A percentile compares a stretch with the other conserved stretches of the same genome.
Evolutionary conservation across 2,888 invertebrate genomes (phyloP).

Genomic region (Synanthedon vespiformis): DNA sequence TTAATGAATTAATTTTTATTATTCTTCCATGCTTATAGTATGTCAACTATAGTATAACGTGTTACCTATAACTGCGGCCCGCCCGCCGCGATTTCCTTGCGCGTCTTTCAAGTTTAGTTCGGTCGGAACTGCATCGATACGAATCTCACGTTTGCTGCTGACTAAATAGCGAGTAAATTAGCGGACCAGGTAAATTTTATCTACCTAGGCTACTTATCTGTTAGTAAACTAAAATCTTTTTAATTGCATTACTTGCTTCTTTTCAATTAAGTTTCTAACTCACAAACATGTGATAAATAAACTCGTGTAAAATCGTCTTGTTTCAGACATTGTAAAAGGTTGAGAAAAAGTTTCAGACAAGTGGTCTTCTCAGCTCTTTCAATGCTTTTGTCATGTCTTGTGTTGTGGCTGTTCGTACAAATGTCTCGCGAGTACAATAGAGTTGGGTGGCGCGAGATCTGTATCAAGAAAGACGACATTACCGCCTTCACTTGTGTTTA

Average conservation of each 20-base stretch:
- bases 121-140: constrained; percentile 51
- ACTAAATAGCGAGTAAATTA: constrained; percentile 65
- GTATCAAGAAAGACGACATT: constrained; percentile 21
- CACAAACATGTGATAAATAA: too few relatives aligned
- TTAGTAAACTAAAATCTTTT: not conserved
- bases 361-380: constrained; percentile 14
- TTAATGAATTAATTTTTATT: too few relatives aligned
- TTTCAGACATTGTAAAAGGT: constrained; percentile 1
- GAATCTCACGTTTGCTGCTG: constrained; percentile 61
- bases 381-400: constrained; percentile 25
- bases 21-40: too few relatives aligned
- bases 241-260: not conserved
- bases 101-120: constrained; percentile 37
- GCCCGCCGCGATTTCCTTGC: constrained; percentile 48
- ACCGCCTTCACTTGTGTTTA: constrained; percentile 16
- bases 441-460: constrained; percentile 19
- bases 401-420: constrained; percentile 18
- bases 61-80: constrained; percentile 20
- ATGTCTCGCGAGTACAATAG: constrained; percentile 22
- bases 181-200: constrained; percentile 56
- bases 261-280: too few relatives aligned
- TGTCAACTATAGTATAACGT: too few relatives aligned
- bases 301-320: too few relatives aligned
- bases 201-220: constrained; percentile 12
- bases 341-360: constrained; percentile 15